Percentiles rank a stretch among this genome's conserved stretches.
These are phyloP conservation scores for Cyclopterus lumpus DNA, from an alignment of 2,797 vertebrate species.

Conservation along the genomic window DNA sequence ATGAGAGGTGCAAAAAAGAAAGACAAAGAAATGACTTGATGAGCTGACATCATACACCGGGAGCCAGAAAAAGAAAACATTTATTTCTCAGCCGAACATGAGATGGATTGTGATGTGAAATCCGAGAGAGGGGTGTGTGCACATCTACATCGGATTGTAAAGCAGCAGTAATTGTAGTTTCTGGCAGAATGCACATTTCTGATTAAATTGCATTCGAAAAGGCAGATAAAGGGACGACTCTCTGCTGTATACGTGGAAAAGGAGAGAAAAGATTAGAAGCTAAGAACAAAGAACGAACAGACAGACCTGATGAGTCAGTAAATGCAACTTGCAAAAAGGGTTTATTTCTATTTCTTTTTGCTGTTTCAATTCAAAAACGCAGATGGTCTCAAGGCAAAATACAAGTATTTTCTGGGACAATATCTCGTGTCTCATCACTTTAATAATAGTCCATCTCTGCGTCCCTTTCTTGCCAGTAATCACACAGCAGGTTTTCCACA, in stretches of 20 bases:
- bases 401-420: slow-evolving; percentile 20
- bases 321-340: not conserved
- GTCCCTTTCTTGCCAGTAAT: slow-evolving; percentile 28
- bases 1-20: not conserved
- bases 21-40: not conserved
- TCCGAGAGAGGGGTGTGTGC: not conserved
- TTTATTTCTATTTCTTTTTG: not conserved
- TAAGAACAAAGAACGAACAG: not conserved
- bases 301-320: not conserved
- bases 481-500: slow-evolving; percentile 6
- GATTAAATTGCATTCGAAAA: slow-evolving; percentile 17
- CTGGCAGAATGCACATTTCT: slow-evolving; percentile 14
- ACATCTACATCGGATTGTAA: not conserved
- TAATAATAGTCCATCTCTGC: slow-evolving; percentile 32
- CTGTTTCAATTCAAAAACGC: slow-evolving; percentile 11
- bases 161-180: not conserved
- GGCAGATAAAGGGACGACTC: not conserved
- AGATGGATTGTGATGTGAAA: slow-evolving; percentile 15
- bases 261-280: not conserved
- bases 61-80: slow-evolving; percentile 6
- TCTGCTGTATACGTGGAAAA: not conserved
- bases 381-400: slow-evolving; percentile 21
- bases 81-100: slow-evolving; percentile 1
- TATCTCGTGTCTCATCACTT: slow-evolving; percentile 25
- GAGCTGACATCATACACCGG: not conserved